These are phyloP conservation scores for Drosophila takahashii DNA, from an alignment of 1,140 invertebrate genomes.

Conservation along the genomic window DNA sequence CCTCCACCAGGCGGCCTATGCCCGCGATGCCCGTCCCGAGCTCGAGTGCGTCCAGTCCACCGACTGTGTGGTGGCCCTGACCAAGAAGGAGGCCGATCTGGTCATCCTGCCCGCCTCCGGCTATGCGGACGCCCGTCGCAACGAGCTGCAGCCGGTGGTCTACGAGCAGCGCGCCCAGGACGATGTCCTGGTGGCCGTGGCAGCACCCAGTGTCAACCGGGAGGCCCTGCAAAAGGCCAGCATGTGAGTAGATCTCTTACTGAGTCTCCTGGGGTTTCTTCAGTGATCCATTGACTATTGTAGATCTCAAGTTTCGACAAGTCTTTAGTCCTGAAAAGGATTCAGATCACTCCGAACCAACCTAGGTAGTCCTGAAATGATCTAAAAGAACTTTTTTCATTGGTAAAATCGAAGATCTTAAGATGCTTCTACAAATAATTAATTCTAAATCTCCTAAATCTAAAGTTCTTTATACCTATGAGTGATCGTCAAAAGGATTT, in stretches of 20 bases:
- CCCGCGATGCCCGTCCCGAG: conserved; percentile 89
- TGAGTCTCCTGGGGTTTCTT: not conserved
- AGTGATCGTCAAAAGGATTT: too few relatives aligned
- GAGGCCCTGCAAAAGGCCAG: conserved; percentile 60
- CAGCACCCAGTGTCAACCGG: conserved; percentile 47
- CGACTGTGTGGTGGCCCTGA: conserved; percentile 89
- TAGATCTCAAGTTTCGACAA: too few relatives aligned
- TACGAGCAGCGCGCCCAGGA: conserved; percentile 66
- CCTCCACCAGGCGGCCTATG: conserved; percentile 88
- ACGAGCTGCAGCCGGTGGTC: conserved; percentile 63
- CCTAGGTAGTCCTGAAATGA: too few relatives aligned
- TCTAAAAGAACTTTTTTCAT: too few relatives aligned
- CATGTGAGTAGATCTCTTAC: conserved; percentile 62
- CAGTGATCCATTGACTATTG: too few relatives aligned
- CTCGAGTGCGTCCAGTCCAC: conserved; percentile 88
- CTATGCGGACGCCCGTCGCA: conserved; percentile 55
- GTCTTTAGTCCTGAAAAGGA: too few relatives aligned
- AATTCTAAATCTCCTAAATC: too few relatives aligned
- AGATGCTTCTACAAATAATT: too few relatives aligned
- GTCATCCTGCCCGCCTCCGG: conserved; percentile 19
- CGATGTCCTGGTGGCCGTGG: conserved; percentile 71
- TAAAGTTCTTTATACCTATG: too few relatives aligned
- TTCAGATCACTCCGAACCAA: too few relatives aligned
- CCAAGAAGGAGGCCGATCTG: conserved; percentile 63
- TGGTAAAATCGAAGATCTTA: too few relatives aligned